Evolutionary conservation across 1,140 invertebrate species (phyloP).

Genomic region (Pogonognathellus flavescens): DNA sequence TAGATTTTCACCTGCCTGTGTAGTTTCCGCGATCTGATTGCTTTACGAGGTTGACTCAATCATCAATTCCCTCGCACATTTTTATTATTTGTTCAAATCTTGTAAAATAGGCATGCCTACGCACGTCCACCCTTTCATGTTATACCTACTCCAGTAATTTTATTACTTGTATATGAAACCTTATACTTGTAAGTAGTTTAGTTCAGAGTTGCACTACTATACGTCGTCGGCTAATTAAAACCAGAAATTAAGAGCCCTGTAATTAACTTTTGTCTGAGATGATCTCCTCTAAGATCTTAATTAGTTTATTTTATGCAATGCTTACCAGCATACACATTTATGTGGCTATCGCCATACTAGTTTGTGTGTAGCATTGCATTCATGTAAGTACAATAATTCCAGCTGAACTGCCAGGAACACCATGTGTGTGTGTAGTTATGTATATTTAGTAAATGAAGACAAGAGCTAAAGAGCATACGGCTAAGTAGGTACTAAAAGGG

Average conservation of each 20-base stretch:
- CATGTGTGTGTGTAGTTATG: neutral
- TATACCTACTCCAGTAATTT: neutral
- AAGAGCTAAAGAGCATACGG: neutral
- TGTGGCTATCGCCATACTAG: too few species aligned
- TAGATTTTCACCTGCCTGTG: constrained; percentile 12
- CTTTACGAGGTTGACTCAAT: constrained; percentile 38
- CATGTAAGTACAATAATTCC: neutral
- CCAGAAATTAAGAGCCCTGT: constrained; percentile 7
- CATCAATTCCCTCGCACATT: constrained; percentile 7
- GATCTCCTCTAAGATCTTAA: constrained; percentile 35
- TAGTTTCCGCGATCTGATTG: constrained; percentile 25
- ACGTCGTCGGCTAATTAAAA: constrained; percentile 29
- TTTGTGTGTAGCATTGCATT: neutral
- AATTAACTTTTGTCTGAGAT: constrained; percentile 37
- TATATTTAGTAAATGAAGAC: constrained; percentile 9
- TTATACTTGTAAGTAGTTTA: too few species aligned
- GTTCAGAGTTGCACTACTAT: too few species aligned
- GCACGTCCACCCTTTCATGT: neutral
- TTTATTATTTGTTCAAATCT: constrained; percentile 44
- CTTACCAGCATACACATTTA: neutral
- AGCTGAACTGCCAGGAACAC: neutral
- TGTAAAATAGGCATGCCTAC: neutral
- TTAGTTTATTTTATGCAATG: constrained; percentile 37
- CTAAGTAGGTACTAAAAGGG: neutral
- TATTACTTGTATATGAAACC: neutral